phyloP scores from a whole-genome alignment of 2,888 invertebrate genomes.

The Drosophila infuscata region DNA sequence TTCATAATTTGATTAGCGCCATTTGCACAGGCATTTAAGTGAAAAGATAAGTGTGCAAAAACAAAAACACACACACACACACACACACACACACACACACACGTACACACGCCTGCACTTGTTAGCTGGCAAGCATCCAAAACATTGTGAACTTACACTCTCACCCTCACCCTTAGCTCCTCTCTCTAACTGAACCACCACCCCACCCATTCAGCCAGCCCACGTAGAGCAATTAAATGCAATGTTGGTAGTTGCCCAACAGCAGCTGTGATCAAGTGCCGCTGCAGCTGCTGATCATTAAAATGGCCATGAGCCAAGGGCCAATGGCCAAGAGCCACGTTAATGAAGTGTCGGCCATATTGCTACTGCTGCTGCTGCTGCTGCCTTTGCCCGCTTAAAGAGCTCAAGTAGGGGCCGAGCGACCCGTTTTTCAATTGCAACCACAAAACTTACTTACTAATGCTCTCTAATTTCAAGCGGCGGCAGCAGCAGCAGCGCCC shows the following conservation, averaged over 20 bases:
- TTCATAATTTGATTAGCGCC: conserved; percentile 75
- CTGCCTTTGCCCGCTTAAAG: conserved; percentile 29
- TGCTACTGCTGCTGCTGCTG: conserved; percentile 17
- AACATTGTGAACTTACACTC: conserved; percentile 27
- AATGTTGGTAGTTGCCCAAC: conserved; percentile 36
- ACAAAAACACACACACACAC: conserved; percentile 24
- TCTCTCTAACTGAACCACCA: background rate
- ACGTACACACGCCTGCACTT: conserved; percentile 5
- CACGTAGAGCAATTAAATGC: conserved; percentile 55
- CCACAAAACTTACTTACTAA: conserved; percentile 56
- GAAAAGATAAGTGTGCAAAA: conserved; percentile 67
- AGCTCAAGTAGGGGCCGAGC: conserved; percentile 20
- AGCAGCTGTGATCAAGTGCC: conserved; percentile 49
- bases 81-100: conserved; percentile 9
- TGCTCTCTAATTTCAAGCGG: conserved; percentile 56
- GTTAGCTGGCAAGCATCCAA: conserved; percentile 51
- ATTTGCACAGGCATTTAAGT: conserved; percentile 72
- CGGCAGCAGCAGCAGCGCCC: background rate
- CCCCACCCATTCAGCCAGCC: background rate
- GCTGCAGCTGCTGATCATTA: conserved; percentile 42
- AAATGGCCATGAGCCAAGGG: conserved; percentile 35
- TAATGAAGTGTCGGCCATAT: conserved; percentile 66
- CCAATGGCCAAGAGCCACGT: conserved; percentile 34
- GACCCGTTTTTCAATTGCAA: conserved; percentile 42
- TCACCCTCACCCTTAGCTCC: background rate